Percentiles rank a stretch among this genome's conserved stretches.
phyloP scores from a whole-genome alignment of 1,140 invertebrate genomes.

The Sweltsa coloradensis region DNA sequence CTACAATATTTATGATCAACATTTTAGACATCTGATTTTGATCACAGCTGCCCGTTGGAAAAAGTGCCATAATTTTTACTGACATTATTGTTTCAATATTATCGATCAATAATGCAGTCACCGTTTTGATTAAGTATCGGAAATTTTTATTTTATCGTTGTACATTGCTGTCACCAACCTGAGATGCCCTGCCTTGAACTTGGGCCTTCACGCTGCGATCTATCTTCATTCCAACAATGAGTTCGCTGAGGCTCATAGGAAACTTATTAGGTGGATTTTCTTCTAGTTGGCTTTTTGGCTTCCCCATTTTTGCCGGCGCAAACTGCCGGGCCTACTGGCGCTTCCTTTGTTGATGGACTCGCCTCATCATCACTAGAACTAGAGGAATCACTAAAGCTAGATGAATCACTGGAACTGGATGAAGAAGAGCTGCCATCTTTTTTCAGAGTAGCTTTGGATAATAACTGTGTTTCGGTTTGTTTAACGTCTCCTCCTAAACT shows the following conservation, averaged over 20 bases:
- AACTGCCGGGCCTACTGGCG: background rate
- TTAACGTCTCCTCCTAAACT: slow-evolving; percentile 47
- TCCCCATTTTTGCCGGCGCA: background rate
- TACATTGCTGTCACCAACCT: background rate
- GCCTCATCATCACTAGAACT: background rate
- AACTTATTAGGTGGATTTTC: background rate
- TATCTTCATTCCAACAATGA: slow-evolving; percentile 61
- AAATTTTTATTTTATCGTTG: no score
- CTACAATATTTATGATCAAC: no score
- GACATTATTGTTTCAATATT: no score
- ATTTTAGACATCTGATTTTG: no score
- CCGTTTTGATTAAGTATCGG: no score
- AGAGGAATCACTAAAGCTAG: background rate
- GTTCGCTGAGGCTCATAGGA: slow-evolving; percentile 45
- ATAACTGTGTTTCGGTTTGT: slow-evolving; percentile 60
- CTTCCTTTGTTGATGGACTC: background rate
- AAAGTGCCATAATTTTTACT: no score
- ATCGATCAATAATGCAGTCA: no score
- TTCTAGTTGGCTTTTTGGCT: background rate
- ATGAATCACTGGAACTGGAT: background rate
- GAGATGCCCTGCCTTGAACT: background rate
- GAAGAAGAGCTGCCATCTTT: background rate
- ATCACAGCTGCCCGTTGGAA: no score
- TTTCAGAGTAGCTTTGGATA: slow-evolving; percentile 36
- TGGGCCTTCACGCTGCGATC: slow-evolving; percentile 34